Conservation (phyloP, 2,888 invertebrate species). For the Torymus tubicola region DNA sequence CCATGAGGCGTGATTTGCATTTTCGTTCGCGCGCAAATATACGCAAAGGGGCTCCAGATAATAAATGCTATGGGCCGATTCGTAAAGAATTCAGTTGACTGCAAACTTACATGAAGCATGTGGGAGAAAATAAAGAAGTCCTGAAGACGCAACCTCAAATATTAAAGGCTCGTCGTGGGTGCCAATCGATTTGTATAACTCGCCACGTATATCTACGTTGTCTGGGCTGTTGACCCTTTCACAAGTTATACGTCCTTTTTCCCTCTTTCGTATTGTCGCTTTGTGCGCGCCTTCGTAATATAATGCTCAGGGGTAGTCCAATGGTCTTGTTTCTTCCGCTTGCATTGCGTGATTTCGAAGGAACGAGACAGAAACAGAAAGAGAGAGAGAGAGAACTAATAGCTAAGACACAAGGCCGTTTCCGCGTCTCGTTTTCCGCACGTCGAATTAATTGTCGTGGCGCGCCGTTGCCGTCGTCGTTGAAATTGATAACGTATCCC, state of each 20-base stretch:
- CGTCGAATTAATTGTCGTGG: constrained; percentile 70
- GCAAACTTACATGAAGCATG: not conserved
- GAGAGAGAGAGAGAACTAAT: not conserved
- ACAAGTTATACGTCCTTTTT: not conserved
- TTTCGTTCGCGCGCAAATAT: not conserved
- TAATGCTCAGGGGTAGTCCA: constrained; percentile 37
- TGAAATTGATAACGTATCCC: constrained; percentile 71
- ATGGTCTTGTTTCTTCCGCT: constrained; percentile 60
- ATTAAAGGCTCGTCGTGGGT: constrained; percentile 48
- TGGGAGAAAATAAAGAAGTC: not conserved
- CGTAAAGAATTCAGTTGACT: constrained; percentile 32
- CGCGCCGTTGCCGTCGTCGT: constrained; percentile 57
- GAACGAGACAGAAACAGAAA: constrained; percentile 46
- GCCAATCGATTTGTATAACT: constrained; percentile 62
- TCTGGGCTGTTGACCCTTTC: constrained; percentile 65
- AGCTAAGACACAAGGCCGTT: constrained; percentile 62
- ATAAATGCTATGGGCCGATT: constrained; percentile 32
- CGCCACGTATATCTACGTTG: constrained; percentile 35
- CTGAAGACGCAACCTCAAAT: constrained; percentile 48
- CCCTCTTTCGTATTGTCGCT: not conserved
- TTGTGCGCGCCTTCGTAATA: constrained; percentile 17
- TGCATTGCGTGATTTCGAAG: constrained; percentile 52
- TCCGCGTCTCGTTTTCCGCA: constrained; percentile 70
- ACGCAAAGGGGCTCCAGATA: constrained; percentile 20
- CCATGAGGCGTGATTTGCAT: constrained; percentile 29